Conservation (phyloP, 2,797 vertebrate species). For the Phaenicophaeus curvirostris region DNA sequence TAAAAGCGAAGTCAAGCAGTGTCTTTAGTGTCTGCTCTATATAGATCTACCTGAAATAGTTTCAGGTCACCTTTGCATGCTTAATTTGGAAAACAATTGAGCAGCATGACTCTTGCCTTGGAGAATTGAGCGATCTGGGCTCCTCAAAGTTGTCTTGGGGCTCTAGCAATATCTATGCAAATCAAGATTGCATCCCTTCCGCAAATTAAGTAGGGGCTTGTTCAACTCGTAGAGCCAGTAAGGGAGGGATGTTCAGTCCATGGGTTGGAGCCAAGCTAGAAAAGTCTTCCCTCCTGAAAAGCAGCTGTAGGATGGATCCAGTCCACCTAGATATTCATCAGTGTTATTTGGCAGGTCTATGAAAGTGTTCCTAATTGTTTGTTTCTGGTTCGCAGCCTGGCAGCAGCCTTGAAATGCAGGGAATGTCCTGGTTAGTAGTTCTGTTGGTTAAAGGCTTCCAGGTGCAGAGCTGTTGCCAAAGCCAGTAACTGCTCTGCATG, state of each 20-base stretch:
- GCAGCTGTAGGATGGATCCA: neutral
- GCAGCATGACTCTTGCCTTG: constrained; percentile 37
- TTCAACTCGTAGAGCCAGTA: constrained; percentile 37
- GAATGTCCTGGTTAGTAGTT: neutral
- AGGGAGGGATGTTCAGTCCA: neutral
- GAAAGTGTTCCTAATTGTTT: neutral
- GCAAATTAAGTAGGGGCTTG: neutral
- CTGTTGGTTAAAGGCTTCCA: neutral
- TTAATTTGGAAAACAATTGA: constrained; percentile 61
- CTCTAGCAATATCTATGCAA: neutral
- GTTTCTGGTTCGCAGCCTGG: neutral
- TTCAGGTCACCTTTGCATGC: constrained; percentile 58
- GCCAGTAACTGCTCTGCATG: neutral
- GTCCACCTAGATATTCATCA: neutral
- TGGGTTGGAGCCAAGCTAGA: neutral
- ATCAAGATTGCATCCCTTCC: constrained; percentile 14
- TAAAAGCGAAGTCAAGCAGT: constrained; percentile 29
- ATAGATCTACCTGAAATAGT: constrained; percentile 67
- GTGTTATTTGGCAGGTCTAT: neutral
- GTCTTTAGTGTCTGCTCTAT: constrained; percentile 54
- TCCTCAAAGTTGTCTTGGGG: neutral
- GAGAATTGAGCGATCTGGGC: constrained; percentile 27
- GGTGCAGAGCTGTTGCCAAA: neutral
- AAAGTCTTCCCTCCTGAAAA: neutral
- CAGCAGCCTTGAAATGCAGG: neutral